Percentiles rank a stretch among this genome's conserved stretches.
phyloP scores from a whole-genome alignment of 2,888 invertebrate species.

The Hymenopus coronatus region DNA sequence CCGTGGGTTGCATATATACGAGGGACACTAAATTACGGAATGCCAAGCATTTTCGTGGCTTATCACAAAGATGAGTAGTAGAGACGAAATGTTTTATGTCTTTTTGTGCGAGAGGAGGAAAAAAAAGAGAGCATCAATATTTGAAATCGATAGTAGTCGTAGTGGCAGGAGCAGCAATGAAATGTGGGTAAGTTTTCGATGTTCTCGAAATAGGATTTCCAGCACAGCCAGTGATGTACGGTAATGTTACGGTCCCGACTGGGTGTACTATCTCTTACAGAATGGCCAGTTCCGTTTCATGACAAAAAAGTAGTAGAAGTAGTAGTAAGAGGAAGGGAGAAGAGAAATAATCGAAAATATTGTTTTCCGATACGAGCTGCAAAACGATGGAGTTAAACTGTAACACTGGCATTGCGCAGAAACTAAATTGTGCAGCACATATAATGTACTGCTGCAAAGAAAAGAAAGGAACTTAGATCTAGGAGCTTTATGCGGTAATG shows the following conservation, averaged over 20 bases:
- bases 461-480: neutral
- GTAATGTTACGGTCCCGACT: conserved; percentile 35
- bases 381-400: conserved; percentile 31
- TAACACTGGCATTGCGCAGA: conserved; percentile 24
- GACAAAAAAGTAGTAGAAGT: conserved; percentile 10
- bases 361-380: conserved; percentile 32
- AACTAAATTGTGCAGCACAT: conserved; percentile 26
- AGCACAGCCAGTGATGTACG: conserved; percentile 37
- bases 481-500: neutral
- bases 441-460: neutral
- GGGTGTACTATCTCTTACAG: conserved; percentile 36
- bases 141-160: conserved; percentile 8
- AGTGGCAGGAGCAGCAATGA: conserved; percentile 26
- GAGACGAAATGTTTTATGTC: neutral
- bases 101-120: neutral
- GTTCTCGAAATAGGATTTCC: conserved; percentile 39
- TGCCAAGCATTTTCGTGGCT: neutral
- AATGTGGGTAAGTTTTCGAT: conserved; percentile 38
- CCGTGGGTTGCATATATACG: neutral
- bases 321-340: neutral
- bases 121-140: conserved; percentile 2
- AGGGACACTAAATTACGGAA: neutral
- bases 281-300: conserved; percentile 37
- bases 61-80: neutral
- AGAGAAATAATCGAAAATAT: conserved; percentile 31